Percentiles rank a stretch among this genome's conserved stretches.
phyloP scores from a whole-genome alignment of 2,888 invertebrate species.

The Phaedon cochleariae region DNA sequence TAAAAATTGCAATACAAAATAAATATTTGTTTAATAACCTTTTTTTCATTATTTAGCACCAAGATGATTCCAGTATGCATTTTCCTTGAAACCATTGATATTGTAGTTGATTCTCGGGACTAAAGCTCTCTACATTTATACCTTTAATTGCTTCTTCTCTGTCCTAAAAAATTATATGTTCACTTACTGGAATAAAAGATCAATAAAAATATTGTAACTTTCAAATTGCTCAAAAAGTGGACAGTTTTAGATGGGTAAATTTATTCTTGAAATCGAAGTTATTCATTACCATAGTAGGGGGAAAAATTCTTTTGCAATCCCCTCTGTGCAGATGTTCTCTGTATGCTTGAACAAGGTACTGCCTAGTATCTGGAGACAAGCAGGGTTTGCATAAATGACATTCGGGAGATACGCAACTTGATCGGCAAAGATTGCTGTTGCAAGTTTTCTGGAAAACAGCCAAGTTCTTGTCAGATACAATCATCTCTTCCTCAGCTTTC shows the following conservation, averaged over 20 bases:
- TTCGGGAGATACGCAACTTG: conserved; percentile 70
- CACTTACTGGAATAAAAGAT: too few relatives aligned
- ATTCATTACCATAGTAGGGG: conserved; percentile 74
- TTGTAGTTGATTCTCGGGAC: conserved; percentile 76
- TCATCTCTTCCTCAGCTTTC: conserved; percentile 48
- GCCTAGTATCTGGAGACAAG: conserved; percentile 68
- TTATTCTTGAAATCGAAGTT: too few relatives aligned
- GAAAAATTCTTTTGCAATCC: conserved; percentile 84
- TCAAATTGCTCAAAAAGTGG: too few relatives aligned
- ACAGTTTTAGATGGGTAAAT: too few relatives aligned
- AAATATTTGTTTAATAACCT: too few relatives aligned
- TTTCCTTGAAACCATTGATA: conserved; percentile 90
- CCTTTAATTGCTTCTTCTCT: conserved; percentile 47
- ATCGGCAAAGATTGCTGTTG: conserved; percentile 64
- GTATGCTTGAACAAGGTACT: conserved; percentile 73
- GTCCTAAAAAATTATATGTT: conserved; percentile 1
- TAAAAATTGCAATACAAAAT: too few relatives aligned
- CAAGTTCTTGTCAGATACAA: conserved; percentile 80
- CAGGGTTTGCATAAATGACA: conserved; percentile 86
- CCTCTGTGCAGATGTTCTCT: conserved; percentile 82
- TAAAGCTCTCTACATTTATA: conserved; percentile 66
- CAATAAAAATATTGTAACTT: too few relatives aligned
- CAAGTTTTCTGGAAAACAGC: conserved; percentile 79
- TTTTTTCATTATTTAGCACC: conserved; percentile 70
- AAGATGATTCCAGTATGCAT: conserved; percentile 79